Conservation (phyloP, 1,140 invertebrate genomes). For the Trichomalopsis sarcophagae region DNA sequence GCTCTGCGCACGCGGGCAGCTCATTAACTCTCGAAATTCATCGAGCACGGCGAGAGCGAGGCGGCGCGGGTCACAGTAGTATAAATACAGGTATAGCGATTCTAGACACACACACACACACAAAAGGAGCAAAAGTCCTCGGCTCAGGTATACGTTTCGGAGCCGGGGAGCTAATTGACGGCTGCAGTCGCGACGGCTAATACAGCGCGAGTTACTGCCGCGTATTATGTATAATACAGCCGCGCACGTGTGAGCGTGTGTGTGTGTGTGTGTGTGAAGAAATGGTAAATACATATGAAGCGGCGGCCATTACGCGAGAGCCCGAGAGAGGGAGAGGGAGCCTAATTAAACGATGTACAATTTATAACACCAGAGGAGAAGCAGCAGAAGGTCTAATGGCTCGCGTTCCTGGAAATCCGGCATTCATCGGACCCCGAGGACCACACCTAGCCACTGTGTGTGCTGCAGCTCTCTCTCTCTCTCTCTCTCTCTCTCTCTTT, state of each 20-base stretch:
- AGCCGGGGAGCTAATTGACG: background rate
- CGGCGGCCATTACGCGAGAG: slow-evolving; percentile 1
- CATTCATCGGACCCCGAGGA: slow-evolving; percentile 65
- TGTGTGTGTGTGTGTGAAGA: background rate
- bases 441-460: slow-evolving; percentile 68
- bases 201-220: background rate
- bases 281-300: slow-evolving; percentile 16
- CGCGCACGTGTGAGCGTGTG: background rate
- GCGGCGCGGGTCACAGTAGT: no score
- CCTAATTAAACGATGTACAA: slow-evolving; percentile 76
- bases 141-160: background rate
- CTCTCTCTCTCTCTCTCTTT: slow-evolving; percentile 18
- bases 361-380: slow-evolving; percentile 75
- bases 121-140: no score
- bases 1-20: background rate
- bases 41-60: background rate
- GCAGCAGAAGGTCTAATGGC: slow-evolving; percentile 74
- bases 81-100: no score
- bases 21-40: background rate
- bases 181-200: background rate
- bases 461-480: background rate
- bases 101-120: no score
- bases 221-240: background rate
- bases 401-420: slow-evolving; percentile 74
- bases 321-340: slow-evolving; percentile 54